phyloP scores from a whole-genome alignment of 2,113 vertebrate species.

The Centropristis striata region DNA sequence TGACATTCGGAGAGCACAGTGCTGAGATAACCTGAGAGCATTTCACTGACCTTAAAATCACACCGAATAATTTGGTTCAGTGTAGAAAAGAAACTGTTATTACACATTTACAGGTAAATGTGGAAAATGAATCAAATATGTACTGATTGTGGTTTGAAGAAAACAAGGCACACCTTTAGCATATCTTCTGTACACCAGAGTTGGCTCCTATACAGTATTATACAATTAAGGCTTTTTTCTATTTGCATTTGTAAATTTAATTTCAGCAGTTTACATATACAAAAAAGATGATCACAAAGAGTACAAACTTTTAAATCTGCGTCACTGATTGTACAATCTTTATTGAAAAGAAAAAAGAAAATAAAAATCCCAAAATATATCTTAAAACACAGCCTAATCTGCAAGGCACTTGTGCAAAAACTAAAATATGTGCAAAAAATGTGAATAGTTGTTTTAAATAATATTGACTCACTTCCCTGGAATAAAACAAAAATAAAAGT shows the following conservation, averaged over 20 bases:
- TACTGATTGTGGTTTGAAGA: background rate
- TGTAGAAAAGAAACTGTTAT: constrained; percentile 1
- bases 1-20: constrained; percentile 18
- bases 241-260: constrained; percentile 13
- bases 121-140: background rate
- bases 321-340: constrained; percentile 6
- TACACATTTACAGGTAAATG: background rate
- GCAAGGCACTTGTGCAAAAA: constrained; percentile 53
- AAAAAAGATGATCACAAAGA: background rate
- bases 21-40: background rate
- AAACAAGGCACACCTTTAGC: background rate
- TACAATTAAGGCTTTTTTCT: background rate
- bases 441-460: constrained; percentile 32
- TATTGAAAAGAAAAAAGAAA: constrained; percentile 12
- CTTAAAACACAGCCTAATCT: constrained; percentile 11
- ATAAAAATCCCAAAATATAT: background rate
- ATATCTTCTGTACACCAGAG: constrained; percentile 4
- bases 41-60: background rate
- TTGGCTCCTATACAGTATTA: constrained; percentile 13
- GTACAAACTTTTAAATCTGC: background rate
- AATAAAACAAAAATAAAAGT: constrained; percentile 46
- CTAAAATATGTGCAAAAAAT: constrained; percentile 45
- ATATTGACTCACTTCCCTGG: constrained; percentile 31
- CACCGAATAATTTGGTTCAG: background rate
- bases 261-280: background rate